Evolutionary conservation across 1,140 invertebrate species (phyloP).

Genomic region (Oncopodura yosiiana): DNA sequence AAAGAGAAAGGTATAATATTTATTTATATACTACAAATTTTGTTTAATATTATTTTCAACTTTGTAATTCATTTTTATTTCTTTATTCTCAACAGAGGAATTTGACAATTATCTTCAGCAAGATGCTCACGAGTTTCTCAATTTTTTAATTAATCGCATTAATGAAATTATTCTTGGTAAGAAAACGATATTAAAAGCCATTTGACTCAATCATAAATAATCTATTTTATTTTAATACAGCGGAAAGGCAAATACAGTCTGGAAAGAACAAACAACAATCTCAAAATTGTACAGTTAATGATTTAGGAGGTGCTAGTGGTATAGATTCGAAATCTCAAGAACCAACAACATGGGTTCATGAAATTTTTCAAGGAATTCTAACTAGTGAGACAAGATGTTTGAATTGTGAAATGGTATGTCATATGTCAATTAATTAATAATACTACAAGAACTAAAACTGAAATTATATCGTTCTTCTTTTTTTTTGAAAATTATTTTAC

Average conservation of each 20-base stretch:
- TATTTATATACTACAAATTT: conserved; percentile 6
- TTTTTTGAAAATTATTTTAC: conserved; percentile 20
- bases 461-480: background rate
- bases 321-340: conserved; percentile 52
- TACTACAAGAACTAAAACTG: conserved; percentile 7
- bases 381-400: conserved; percentile 98
- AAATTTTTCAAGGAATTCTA: conserved; percentile 98
- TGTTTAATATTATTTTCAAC: background rate
- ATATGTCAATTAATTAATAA: no score
- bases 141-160: conserved; percentile 95
- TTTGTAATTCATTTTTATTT: conserved; percentile 6
- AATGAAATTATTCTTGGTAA: conserved; percentile 85
- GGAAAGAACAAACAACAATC: no score
- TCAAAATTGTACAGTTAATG: conserved; percentile 4
- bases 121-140: conserved; percentile 99
- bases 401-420: conserved; percentile 93
- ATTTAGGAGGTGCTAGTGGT: conserved; percentile 16
- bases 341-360: conserved; percentile 97
- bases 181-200: conserved; percentile 32
- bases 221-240: conserved; percentile 43
- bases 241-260: conserved; percentile 63
- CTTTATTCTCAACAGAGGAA: conserved; percentile 64
- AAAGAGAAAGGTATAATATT: conserved; percentile 85
- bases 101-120: conserved; percentile 99
- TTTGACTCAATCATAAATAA: background rate